phyloP scores from a whole-genome alignment of 2,888 invertebrate genomes.

The Serrognathus titanus region DNA sequence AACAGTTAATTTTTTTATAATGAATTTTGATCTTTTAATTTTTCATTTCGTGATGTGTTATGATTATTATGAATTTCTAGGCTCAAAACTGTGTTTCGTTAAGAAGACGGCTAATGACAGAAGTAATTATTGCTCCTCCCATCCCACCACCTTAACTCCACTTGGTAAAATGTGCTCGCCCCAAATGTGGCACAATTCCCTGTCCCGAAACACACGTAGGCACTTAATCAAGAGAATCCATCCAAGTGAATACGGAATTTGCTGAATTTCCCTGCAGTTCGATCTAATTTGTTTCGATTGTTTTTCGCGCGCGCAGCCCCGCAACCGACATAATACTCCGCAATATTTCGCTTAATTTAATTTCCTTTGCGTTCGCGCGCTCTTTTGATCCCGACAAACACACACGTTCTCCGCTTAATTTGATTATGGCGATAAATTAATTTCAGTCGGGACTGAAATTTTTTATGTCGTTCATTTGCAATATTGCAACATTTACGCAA shows the following conservation, averaged over 20 bases:
- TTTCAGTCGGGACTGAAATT: slow-evolving; percentile 1
- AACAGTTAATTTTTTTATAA: too few species aligned
- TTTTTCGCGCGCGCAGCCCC: slow-evolving; percentile 28
- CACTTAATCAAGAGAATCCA: slow-evolving; percentile 27
- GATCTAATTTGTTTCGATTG: slow-evolving; percentile 33
- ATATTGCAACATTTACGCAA: not conserved
- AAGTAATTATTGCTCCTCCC: slow-evolving; percentile 27
- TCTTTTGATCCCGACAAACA: slow-evolving; percentile 20
- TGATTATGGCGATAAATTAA: slow-evolving; percentile 7
- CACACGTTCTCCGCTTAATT: slow-evolving; percentile 2
- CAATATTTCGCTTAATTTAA: slow-evolving; percentile 24
- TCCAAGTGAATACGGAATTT: slow-evolving; percentile 26
- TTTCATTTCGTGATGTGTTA: too few species aligned
- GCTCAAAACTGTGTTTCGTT: slow-evolving; percentile 24
- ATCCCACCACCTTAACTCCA: slow-evolving; percentile 20
- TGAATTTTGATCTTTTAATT: too few species aligned
- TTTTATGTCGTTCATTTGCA: not conserved
- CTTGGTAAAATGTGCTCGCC: slow-evolving; percentile 19
- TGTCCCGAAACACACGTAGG: slow-evolving; percentile 21
- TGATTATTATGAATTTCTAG: not conserved
- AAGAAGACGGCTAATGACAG: slow-evolving; percentile 28
- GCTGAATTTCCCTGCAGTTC: slow-evolving; percentile 23
- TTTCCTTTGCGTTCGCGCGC: slow-evolving; percentile 20
- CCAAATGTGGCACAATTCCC: slow-evolving; percentile 17
- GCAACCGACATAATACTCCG: slow-evolving; percentile 18